phyloP scores from a whole-genome alignment of 2,888 invertebrate genomes.

The Amaurobius ferox region DNA sequence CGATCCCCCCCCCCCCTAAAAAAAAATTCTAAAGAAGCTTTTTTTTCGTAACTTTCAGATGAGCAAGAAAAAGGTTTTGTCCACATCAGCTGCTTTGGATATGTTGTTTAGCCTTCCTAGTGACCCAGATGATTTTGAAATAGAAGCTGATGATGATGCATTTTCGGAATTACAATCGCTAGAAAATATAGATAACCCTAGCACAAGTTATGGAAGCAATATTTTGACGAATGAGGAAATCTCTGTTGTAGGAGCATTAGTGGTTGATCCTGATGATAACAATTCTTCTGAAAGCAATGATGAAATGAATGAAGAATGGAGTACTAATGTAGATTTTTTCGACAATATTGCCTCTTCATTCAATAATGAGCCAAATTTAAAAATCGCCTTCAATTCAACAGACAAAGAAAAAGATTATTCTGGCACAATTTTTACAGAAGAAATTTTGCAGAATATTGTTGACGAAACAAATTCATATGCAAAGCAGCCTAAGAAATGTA shows the following conservation, averaged over 20 bases:
- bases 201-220: conserved; percentile 13
- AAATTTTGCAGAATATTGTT: conserved; percentile 20
- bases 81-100: neutral
- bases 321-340: conserved; percentile 20
- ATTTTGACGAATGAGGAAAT: conserved; percentile 13
- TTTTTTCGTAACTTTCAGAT: neutral
- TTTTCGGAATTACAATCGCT: neutral
- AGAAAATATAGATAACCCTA: neutral
- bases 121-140: neutral
- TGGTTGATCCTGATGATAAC: neutral
- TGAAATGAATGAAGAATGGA: conserved; percentile 19
- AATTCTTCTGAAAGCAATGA: conserved; percentile 16
- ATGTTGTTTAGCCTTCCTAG: neutral
- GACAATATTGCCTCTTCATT: conserved; percentile 22
- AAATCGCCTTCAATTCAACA: conserved; percentile 20
- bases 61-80: neutral
- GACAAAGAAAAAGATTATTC: conserved; percentile 15
- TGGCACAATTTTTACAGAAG: too few relatives aligned
- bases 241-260: too few relatives aligned
- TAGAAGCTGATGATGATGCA: neutral
- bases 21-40: neutral
- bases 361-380: conserved; percentile 14
- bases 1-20: too few relatives aligned
- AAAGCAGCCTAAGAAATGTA: too few relatives aligned
- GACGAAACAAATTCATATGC: too few relatives aligned